Evolutionary conservation across 2,888 invertebrate genomes (phyloP).

Genomic region (Euspilapteryx auroguttella): DNA sequence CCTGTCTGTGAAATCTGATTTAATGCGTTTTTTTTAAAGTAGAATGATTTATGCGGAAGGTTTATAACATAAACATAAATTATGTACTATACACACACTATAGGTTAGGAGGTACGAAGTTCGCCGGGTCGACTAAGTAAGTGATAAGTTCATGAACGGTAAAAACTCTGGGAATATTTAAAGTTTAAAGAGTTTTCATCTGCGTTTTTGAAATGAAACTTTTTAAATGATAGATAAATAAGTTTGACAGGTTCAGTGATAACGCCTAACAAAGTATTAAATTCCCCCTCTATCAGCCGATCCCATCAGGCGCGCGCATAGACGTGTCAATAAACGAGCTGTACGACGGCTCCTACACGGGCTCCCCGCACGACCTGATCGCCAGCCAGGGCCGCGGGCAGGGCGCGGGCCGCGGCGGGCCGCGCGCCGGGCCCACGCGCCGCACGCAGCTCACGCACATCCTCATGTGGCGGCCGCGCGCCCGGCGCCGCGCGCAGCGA

Average conservation of each 20-base stretch:
- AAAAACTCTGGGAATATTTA: too few relatives aligned
- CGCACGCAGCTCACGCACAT: constrained; percentile 78
- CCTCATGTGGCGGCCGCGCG: constrained; percentile 71
- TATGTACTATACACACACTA: too few relatives aligned
- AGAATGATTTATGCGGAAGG: too few relatives aligned
- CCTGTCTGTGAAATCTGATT: too few relatives aligned
- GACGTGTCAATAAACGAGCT: constrained; percentile 95
- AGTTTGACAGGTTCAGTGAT: background rate
- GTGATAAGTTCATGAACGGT: too few relatives aligned
- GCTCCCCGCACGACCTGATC: constrained; percentile 87
- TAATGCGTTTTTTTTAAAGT: too few relatives aligned
- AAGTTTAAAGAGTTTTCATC: too few relatives aligned
- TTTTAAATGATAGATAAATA: background rate
- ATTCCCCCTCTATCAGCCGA: constrained; percentile 51
- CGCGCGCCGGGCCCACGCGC: constrained; percentile 74
- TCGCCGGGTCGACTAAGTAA: too few relatives aligned
- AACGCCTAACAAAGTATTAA: constrained; percentile 6
- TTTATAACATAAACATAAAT: too few relatives aligned
- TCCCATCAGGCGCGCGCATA: constrained; percentile 80
- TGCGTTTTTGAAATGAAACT: too few relatives aligned
- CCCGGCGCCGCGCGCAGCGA: constrained; percentile 56
- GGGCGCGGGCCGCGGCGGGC: constrained; percentile 71
- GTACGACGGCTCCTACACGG: constrained; percentile 94
- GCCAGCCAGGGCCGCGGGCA: constrained; percentile 74
- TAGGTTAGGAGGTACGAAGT: too few relatives aligned